phyloP scores from a whole-genome alignment of 2,888 invertebrate species.

The Drosophila prostipennis region DNA sequence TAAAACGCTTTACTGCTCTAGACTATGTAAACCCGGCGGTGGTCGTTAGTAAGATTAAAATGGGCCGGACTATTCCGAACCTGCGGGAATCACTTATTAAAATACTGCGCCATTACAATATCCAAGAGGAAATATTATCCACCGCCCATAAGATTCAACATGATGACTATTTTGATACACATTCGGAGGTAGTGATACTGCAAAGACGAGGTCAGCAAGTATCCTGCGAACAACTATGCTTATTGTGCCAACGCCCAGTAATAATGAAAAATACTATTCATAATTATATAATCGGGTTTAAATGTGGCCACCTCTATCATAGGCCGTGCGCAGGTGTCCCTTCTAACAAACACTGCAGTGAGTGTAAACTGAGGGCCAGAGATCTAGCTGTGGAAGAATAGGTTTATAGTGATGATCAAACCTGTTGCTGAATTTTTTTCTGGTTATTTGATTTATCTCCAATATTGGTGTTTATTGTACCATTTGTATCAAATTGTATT shows the following conservation, averaged over 20 bases:
- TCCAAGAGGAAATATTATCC: constrained; percentile 87
- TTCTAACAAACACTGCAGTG: constrained; percentile 63
- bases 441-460: not conserved
- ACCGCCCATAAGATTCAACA: constrained; percentile 92
- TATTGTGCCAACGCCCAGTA: constrained; percentile 91
- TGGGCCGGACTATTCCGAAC: constrained; percentile 94
- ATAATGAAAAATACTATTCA: constrained; percentile 89
- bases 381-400: constrained; percentile 12
- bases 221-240: constrained; percentile 90
- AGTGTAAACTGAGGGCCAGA: constrained; percentile 27
- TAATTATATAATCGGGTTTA: constrained; percentile 91
- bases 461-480: no score
- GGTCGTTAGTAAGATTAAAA: constrained; percentile 93
- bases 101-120: constrained; percentile 97
- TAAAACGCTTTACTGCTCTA: constrained; percentile 25
- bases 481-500: no score
- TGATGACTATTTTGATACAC: constrained; percentile 94
- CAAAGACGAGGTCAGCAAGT: constrained; percentile 92
- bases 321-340: constrained; percentile 86
- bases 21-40: constrained; percentile 95
- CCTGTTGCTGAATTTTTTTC: not conserved
- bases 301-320: constrained; percentile 96
- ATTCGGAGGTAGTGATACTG: constrained; percentile 90
- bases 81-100: constrained; percentile 95
- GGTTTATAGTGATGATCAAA: not conserved